Evolutionary conservation across 1,140 invertebrate species (phyloP).

Genomic region (Zophobas morio): DNA sequence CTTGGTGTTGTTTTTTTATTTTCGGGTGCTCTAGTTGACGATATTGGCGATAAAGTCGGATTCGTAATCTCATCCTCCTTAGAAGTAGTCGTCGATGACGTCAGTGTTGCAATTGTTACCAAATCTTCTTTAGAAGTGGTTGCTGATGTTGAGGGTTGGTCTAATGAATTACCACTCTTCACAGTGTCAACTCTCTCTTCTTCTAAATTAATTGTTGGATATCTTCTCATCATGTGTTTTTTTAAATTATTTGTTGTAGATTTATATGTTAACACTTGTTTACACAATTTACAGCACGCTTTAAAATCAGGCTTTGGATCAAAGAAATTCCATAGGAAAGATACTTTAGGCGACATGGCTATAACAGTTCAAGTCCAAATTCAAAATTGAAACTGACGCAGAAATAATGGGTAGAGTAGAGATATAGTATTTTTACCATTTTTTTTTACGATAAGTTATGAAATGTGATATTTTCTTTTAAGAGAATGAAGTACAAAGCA

Average conservation of each 20-base stretch:
- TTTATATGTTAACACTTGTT: conserved; percentile 48
- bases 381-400: no score
- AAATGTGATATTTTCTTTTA: no score
- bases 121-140: not conserved
- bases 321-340: conserved; percentile 50
- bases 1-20: not conserved
- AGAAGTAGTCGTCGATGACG: not conserved
- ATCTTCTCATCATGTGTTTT: conserved; percentile 50
- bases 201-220: conserved; percentile 47
- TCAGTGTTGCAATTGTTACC: no score
- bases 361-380: no score
- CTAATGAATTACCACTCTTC: not conserved
- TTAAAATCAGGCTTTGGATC: conserved; percentile 14
- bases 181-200: not conserved
- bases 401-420: no score
- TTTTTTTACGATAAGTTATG: no score
- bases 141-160: not conserved
- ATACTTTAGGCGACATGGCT: not conserved
- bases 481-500: no score
- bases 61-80: not conserved
- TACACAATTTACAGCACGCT: conserved; percentile 51
- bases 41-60: not conserved
- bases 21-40: not conserved
- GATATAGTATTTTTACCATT: no score
- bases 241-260: conserved; percentile 51